These are phyloP conservation scores for Luidia sarsii DNA, from an alignment of 53 echinoderm and acorn worm species.

Conservation along the genomic window DNA sequence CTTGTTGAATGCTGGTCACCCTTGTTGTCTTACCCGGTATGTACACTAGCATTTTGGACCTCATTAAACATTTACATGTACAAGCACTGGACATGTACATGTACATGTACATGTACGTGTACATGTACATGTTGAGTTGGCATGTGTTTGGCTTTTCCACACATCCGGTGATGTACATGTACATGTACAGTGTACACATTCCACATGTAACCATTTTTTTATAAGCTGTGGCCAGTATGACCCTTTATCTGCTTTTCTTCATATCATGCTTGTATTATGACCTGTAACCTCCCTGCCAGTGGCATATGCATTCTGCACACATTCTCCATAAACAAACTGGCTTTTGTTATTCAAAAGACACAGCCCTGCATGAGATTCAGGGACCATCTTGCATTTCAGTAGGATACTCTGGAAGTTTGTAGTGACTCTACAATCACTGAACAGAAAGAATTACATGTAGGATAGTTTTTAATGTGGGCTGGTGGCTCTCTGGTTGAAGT, in stretches of 20 bases:
- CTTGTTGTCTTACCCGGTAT: too few relatives aligned
- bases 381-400: constrained; percentile 13
- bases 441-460: too few relatives aligned
- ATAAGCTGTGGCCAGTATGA: background rate
- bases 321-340: constrained; percentile 46
- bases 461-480: too few relatives aligned
- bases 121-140: too few relatives aligned
- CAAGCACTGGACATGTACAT: background rate
- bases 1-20: too few relatives aligned
- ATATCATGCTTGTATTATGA: background rate
- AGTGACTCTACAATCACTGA: too few relatives aligned
- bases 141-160: background rate
- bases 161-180: background rate
- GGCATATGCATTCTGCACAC: constrained; percentile 45
- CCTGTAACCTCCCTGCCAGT: constrained; percentile 36
- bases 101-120: constrained; percentile 4
- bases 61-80: background rate
- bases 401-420: too few relatives aligned
- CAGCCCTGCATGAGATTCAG: constrained; percentile 16
- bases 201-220: background rate
- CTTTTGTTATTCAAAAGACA: constrained; percentile 47
- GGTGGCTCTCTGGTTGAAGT: too few relatives aligned
- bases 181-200: background rate
- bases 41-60: too few relatives aligned
- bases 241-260: constrained; percentile 1